These are phyloP conservation scores for Podiceps cristatus DNA, from an alignment of 2,113 vertebrate species.

Conservation along the genomic window DNA sequence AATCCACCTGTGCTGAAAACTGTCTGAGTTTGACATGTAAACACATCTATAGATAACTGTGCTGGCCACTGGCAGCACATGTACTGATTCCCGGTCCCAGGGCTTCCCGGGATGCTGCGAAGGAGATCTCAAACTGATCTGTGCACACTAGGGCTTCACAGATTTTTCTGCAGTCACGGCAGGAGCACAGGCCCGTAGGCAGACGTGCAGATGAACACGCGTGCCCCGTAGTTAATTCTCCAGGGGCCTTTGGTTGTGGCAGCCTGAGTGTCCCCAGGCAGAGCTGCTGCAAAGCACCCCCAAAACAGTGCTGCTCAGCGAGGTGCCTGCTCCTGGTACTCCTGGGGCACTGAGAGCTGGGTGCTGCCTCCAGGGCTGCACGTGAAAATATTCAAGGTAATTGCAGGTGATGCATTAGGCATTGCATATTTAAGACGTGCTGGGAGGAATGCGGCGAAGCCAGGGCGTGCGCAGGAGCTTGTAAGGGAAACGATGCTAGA, in stretches of 20 bases:
- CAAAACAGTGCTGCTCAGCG: neutral
- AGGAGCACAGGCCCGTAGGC: neutral
- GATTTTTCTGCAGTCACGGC: neutral
- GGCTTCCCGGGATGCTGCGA: neutral
- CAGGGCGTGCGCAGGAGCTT: neutral
- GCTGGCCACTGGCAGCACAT: neutral
- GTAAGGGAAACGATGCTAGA: neutral
- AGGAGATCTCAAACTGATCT: neutral
- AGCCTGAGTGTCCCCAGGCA: neutral
- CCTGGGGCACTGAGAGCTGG: rapidly evolving
- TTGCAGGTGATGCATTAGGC: neutral
- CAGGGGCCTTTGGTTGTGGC: neutral
- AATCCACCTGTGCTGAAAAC: neutral
- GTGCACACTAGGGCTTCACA: neutral
- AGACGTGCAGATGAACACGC: neutral
- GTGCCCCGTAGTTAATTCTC: neutral
- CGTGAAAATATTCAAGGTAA: neutral
- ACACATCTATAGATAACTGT: neutral
- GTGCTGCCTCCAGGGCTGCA: neutral
- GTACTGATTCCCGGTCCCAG: neutral
- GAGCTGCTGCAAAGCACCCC: neutral
- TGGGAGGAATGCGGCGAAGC: neutral
- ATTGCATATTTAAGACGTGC: neutral
- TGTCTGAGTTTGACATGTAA: neutral
- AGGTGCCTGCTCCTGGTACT: neutral